Percentiles rank a stretch among this genome's conserved stretches.
phyloP scores from a whole-genome alignment of 2,113 vertebrate genomes.

The Chinchilla lanigera region DNA sequence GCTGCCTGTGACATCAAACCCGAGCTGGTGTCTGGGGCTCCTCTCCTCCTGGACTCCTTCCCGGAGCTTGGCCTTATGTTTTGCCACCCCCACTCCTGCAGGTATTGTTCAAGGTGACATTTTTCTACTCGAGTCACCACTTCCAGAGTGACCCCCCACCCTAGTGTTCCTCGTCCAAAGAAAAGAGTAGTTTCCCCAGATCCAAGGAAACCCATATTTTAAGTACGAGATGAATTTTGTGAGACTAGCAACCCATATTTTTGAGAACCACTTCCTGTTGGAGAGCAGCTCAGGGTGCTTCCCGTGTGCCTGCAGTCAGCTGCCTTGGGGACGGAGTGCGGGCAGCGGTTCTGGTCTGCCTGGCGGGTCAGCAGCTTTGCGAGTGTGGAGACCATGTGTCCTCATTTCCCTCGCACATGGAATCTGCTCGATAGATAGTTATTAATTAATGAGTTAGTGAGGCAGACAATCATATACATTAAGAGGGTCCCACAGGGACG shows the following conservation, averaged over 20 bases:
- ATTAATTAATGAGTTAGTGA: slow-evolving; percentile 76
- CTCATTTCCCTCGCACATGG: background rate
- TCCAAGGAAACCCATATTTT: background rate
- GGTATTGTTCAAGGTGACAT: background rate
- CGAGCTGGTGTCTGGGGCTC: background rate
- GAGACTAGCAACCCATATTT: background rate
- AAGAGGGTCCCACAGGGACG: slow-evolving; percentile 37
- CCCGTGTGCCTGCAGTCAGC: background rate
- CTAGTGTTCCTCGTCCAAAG: background rate
- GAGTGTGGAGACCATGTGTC: background rate
- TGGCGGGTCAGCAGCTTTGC: background rate
- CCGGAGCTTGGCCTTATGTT: too few species aligned
- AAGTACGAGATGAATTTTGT: background rate
- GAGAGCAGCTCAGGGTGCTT: background rate
- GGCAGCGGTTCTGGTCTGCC: background rate
- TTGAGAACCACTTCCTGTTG: background rate
- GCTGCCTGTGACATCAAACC: background rate
- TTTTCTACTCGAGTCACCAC: background rate
- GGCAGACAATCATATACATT: slow-evolving; percentile 73
- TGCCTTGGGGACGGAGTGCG: background rate
- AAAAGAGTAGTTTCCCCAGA: background rate
- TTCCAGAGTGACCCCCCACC: background rate
- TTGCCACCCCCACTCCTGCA: background rate
- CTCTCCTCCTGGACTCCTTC: background rate
- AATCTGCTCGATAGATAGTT: slow-evolving; percentile 67